Evolutionary conservation across 2,113 vertebrate species (phyloP).

Genomic region (Collichthys lucidus): DNA sequence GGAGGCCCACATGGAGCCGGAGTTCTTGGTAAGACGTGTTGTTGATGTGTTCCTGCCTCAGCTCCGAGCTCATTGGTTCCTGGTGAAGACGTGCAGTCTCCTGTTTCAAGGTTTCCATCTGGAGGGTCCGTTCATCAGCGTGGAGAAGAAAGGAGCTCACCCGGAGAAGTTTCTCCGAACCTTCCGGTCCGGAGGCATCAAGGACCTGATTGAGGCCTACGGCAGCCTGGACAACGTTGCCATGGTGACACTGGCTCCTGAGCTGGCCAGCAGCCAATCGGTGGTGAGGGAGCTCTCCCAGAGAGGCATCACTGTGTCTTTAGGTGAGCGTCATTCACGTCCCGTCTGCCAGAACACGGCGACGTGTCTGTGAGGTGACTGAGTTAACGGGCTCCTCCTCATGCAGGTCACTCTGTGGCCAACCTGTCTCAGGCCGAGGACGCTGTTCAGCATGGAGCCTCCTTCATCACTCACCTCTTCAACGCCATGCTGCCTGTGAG

Average conservation of each 20-base stretch:
- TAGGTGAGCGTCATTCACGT: conserved; percentile 83
- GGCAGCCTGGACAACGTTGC: conserved; percentile 88
- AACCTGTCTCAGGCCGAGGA: conserved; percentile 92
- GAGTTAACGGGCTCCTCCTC: neutral
- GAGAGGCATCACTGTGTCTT: conserved; percentile 89
- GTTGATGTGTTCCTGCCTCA: neutral
- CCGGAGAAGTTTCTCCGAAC: conserved; percentile 88
- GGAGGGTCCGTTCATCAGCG: conserved; percentile 97
- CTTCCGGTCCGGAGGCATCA: conserved; percentile 82
- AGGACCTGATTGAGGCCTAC: conserved; percentile 88
- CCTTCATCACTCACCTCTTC: conserved; percentile 99
- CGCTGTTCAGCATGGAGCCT: conserved; percentile 90
- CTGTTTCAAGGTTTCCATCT: conserved; percentile 88
- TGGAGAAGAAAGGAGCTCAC: conserved; percentile 94
- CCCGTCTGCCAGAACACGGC: too few species aligned
- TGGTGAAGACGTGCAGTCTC: too few species aligned
- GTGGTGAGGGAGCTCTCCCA: conserved; percentile 88
- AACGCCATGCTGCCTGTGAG: conserved; percentile 98
- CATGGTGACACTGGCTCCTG: conserved; percentile 94
- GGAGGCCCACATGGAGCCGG: conserved; percentile 91
- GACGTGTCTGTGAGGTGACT: too few species aligned
- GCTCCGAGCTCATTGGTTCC: neutral
- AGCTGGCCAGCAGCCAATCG: conserved; percentile 87
- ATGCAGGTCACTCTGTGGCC: conserved; percentile 92
- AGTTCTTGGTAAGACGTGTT: conserved; percentile 87